phyloP scores from a whole-genome alignment of 1,140 invertebrate genomes.

The Thereuonema tuberculata region DNA sequence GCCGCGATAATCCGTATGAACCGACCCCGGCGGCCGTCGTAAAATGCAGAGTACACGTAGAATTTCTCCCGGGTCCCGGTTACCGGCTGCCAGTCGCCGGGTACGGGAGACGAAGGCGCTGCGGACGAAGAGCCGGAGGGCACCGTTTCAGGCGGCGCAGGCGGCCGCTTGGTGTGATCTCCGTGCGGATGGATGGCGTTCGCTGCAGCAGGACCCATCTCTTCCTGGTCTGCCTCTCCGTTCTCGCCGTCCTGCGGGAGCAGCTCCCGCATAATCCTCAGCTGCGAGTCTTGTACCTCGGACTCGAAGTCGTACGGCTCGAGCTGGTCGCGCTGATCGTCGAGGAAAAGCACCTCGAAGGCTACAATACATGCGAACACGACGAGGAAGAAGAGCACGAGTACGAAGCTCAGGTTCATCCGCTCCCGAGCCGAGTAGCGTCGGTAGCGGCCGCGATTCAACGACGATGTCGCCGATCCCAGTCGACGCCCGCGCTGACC shows the following conservation, averaged over 20 bases:
- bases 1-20: slow-evolving; percentile 68
- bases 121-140: background rate
- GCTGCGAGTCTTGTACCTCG: slow-evolving; percentile 30
- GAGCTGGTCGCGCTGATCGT: slow-evolving; percentile 26
- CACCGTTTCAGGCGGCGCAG: background rate
- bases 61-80: slow-evolving; percentile 46
- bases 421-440: slow-evolving; percentile 39
- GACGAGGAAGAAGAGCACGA: slow-evolving; percentile 77
- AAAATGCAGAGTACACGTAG: slow-evolving; percentile 80
- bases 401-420: slow-evolving; percentile 70
- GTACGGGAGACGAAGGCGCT: slow-evolving; percentile 16
- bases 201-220: background rate
- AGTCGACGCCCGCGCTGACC: background rate
- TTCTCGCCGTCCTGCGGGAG: slow-evolving; percentile 33
- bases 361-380: slow-evolving; percentile 70
- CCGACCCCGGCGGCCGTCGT: slow-evolving; percentile 38
- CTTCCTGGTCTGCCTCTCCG: slow-evolving; percentile 30
- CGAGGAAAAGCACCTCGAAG: slow-evolving; percentile 62
- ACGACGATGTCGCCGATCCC: background rate
- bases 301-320: slow-evolving; percentile 15
- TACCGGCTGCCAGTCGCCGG: slow-evolving; percentile 32
- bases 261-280: slow-evolving; percentile 43
- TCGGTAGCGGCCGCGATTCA: background rate
- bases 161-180: background rate
- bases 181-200: background rate